Evolutionary conservation across 2,888 invertebrate genomes (phyloP).

Genomic region (Glyphotaelius pellucidus): DNA sequence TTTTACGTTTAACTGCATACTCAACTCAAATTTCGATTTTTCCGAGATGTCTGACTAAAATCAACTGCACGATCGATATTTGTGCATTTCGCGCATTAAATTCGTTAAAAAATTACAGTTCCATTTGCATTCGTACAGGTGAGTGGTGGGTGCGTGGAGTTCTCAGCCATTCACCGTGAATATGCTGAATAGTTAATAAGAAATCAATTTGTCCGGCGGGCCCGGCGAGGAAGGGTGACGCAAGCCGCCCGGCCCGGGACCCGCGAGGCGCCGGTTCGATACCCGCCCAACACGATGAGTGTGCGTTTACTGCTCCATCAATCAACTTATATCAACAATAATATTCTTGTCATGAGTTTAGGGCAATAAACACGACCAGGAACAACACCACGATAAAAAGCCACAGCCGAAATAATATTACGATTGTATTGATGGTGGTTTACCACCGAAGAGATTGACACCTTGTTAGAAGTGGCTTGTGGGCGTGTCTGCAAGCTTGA

Average conservation of each 20-base stretch:
- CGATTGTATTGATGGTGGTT: neutral
- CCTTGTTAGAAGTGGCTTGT: neutral
- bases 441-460: neutral
- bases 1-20: too few relatives aligned
- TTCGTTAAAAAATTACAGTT: too few relatives aligned
- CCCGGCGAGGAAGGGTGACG: slow-evolving; percentile 15
- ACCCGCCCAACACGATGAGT: slow-evolving; percentile 52
- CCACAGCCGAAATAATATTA: slow-evolving; percentile 2
- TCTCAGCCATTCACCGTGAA: neutral
- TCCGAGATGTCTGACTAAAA: too few relatives aligned
- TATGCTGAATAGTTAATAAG: neutral
- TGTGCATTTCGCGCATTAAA: too few relatives aligned
- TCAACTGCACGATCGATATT: too few relatives aligned
- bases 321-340: slow-evolving; percentile 51
- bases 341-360: slow-evolving; percentile 3
- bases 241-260: slow-evolving; percentile 10
- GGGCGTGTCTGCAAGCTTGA: neutral
- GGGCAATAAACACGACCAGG: slow-evolving; percentile 29
- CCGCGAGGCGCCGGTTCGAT: slow-evolving; percentile 52
- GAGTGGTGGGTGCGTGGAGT: neutral
- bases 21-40: too few relatives aligned
- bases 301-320: slow-evolving; percentile 49
- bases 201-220: slow-evolving; percentile 32
- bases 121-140: too few relatives aligned
- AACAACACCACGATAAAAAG: neutral